Evolutionary conservation across 2,888 invertebrate species (phyloP).

Genomic region (Eupsilia transversa): DNA sequence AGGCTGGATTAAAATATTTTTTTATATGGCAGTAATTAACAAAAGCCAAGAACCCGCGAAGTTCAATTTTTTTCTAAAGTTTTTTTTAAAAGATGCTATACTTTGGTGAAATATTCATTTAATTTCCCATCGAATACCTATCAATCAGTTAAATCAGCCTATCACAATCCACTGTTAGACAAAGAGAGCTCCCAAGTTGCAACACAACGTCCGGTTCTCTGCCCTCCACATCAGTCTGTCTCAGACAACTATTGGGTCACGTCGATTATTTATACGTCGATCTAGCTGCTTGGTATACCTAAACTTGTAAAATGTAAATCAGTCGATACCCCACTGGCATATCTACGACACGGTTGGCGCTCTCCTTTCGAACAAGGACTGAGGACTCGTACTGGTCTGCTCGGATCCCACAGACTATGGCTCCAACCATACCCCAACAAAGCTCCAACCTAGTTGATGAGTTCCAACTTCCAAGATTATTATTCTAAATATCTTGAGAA

Average conservation of each 20-base stretch:
- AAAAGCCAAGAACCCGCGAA: not conserved
- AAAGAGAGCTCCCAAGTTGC: not conserved
- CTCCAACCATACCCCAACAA: not conserved
- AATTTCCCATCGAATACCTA: too few species aligned
- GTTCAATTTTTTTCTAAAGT: not conserved
- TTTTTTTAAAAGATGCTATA: too few species aligned
- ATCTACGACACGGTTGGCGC: not conserved
- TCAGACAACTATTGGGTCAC: not conserved
- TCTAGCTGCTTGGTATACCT: too few species aligned
- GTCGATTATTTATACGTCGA: too few species aligned
- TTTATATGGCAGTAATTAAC: conserved; percentile 7
- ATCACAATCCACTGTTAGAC: not conserved
- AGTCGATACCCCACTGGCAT: too few species aligned
- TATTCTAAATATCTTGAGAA: not conserved
- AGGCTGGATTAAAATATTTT: not conserved
- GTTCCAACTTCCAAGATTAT: not conserved
- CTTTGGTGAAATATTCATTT: too few species aligned
- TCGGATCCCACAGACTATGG: not conserved
- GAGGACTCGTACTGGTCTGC: not conserved
- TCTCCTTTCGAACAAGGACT: not conserved
- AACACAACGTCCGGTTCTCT: not conserved
- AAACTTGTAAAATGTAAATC: too few species aligned
- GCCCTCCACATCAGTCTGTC: not conserved
- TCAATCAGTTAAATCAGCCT: not conserved
- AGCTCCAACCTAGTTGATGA: not conserved